phyloP scores from a whole-genome alignment of 92 coral and sea anemone species.

The Palythoa heliodiscus region DNA sequence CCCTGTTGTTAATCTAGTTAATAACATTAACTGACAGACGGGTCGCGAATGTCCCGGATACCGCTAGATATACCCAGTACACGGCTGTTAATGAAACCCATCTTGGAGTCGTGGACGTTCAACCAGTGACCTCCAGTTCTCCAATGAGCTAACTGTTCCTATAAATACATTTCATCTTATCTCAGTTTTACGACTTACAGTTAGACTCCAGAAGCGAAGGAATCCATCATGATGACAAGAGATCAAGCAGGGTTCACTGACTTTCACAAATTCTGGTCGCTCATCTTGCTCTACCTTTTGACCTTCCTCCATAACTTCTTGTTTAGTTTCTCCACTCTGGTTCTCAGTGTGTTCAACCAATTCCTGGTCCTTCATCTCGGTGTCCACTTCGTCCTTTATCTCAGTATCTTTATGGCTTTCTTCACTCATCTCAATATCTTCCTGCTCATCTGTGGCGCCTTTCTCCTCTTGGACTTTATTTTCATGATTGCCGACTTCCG shows the following conservation, averaged over 20 bases:
- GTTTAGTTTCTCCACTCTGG: conserved; percentile 17
- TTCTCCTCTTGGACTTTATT: conserved; percentile 41
- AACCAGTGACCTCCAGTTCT: too few relatives aligned
- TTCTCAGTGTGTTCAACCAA: not conserved
- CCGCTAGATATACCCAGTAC: too few relatives aligned
- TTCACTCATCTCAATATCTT: conserved; percentile 53
- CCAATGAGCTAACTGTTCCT: not conserved
- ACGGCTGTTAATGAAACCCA: too few relatives aligned
- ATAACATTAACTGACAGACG: too few relatives aligned
- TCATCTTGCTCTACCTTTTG: conserved; percentile 23
- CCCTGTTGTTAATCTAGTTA: too few relatives aligned
- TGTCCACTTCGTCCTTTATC: conserved; percentile 32
- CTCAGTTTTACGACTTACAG: conserved; percentile 61
- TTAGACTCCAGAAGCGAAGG: conserved; percentile 88
- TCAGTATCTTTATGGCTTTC: conserved; percentile 25
- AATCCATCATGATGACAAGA: conserved; percentile 94
- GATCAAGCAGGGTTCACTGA: conserved; percentile 82
- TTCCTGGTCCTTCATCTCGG: conserved; percentile 22
- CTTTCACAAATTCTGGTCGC: conserved; percentile 61
- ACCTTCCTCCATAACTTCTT: conserved; percentile 21
- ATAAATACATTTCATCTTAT: not conserved
- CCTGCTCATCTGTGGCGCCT: conserved; percentile 24
- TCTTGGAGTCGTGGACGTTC: too few relatives aligned
- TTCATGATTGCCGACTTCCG: conserved; percentile 12
- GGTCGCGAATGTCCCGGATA: too few relatives aligned